phyloP scores from a whole-genome alignment of 2,797 vertebrate genomes.

The Numenius phaeopus region DNA sequence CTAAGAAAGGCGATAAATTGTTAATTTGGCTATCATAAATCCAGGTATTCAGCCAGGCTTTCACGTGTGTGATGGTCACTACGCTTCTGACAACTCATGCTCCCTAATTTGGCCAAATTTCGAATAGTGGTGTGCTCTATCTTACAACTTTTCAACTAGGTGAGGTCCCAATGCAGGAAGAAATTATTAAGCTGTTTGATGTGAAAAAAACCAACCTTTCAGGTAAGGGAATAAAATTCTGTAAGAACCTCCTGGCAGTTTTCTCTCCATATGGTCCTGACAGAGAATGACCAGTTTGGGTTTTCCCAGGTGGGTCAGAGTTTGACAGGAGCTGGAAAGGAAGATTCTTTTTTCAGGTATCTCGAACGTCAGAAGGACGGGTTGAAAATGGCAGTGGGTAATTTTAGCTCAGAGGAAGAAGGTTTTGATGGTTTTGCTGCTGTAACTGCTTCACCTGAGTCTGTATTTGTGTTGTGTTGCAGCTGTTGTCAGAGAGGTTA shows the following conservation, averaged over 20 bases:
- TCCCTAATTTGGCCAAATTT: neutral
- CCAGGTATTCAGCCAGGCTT: slow-evolving; percentile 1
- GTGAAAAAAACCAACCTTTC: rapidly evolving
- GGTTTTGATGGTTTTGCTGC: neutral
- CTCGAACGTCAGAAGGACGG: neutral
- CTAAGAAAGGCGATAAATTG: neutral
- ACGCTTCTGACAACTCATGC: neutral
- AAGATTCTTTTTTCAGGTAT: neutral
- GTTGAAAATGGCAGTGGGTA: neutral
- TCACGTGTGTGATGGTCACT: neutral
- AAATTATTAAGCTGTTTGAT: neutral
- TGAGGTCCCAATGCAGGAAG: neutral
- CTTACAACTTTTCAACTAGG: neutral
- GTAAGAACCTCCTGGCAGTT: neutral
- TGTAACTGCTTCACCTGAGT: neutral
- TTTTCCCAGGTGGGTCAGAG: neutral
- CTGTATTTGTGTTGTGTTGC: neutral
- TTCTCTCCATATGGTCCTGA: neutral
- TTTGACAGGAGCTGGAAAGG: neutral
- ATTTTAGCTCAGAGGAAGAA: neutral
- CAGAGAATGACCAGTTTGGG: neutral
- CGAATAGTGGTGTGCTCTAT: neutral
- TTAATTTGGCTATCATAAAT: neutral
- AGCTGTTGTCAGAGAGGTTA: neutral
- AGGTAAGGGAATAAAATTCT: neutral